phyloP scores from a whole-genome alignment of 1,140 invertebrate genomes.

The Lysiphlebus fabarum region DNA sequence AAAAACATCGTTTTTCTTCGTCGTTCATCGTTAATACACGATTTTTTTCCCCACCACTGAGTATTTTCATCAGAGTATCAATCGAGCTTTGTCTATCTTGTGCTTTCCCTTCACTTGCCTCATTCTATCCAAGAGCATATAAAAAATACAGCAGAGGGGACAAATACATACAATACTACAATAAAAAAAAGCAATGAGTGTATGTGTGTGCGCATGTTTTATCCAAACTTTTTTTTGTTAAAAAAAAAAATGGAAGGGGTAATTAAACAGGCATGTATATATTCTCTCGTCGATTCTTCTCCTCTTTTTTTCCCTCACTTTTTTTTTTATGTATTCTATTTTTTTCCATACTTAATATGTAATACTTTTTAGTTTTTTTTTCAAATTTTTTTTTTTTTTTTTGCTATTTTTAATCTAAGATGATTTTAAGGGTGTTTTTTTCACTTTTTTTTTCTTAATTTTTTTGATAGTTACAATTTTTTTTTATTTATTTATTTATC shows the following conservation, averaged over 20 bases:
- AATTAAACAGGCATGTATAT: constrained; percentile 52
- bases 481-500: neutral
- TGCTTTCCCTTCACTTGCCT: no score
- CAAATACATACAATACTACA: no score
- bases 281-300: constrained; percentile 10
- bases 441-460: neutral
- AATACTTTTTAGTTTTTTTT: constrained; percentile 17
- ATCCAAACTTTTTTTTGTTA: no score
- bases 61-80: no score
- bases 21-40: no score
- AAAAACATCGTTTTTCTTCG: no score
- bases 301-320: constrained; percentile 19
- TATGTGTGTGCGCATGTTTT: constrained; percentile 30
- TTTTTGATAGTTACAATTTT: neutral
- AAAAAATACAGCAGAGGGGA: no score
- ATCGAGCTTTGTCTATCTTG: no score
- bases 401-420: neutral
- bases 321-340: constrained; percentile 15
- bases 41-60: no score
- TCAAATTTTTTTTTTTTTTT: neutral
- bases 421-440: neutral
- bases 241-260: constrained; percentile 37
- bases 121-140: no score
- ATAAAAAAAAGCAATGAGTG: no score
- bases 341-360: constrained; percentile 12